Evolutionary conservation across 2,797 vertebrate genomes (phyloP).

Genomic region (Oryzias sinensis): DNA sequence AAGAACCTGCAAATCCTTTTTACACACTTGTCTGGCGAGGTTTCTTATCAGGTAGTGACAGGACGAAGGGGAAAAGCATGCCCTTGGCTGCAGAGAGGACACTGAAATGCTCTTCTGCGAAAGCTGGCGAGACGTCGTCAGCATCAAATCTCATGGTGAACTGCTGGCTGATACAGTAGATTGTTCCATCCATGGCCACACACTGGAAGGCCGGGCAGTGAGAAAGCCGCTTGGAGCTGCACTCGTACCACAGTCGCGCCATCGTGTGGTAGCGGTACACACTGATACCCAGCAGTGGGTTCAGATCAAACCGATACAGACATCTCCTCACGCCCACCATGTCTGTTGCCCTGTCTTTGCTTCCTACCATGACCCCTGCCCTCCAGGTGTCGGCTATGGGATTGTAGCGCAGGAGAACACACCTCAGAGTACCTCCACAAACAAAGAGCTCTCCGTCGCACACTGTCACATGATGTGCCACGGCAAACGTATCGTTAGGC

Average conservation of each 20-base stretch:
- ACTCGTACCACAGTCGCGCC: constrained; percentile 88
- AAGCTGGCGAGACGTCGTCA: constrained; percentile 85
- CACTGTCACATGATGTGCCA: constrained; percentile 85
- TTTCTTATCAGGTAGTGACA: constrained; percentile 77
- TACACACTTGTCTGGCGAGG: constrained; percentile 79
- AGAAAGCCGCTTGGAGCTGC: constrained; percentile 64
- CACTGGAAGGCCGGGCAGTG: constrained; percentile 83
- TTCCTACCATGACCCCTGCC: constrained; percentile 62
- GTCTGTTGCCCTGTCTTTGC: constrained; percentile 80
- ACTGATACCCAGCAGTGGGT: constrained; percentile 74
- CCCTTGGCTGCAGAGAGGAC: constrained; percentile 81
- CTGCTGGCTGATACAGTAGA: constrained; percentile 85
- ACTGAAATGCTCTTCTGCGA: constrained; percentile 76
- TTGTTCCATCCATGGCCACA: constrained; percentile 61
- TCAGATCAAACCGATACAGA: constrained; percentile 90
- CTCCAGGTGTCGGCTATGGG: constrained; percentile 80
- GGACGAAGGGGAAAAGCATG: constrained; percentile 82
- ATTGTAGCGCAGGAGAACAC: constrained; percentile 84
- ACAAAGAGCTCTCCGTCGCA: constrained; percentile 87
- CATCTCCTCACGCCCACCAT: constrained; percentile 83
- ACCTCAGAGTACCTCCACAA: constrained; percentile 86
- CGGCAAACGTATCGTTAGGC: constrained; percentile 88
- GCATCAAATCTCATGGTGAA: constrained; percentile 84
- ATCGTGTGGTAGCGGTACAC: constrained; percentile 86
- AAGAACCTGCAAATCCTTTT: constrained; percentile 33